Conservation (phyloP, 2,797 vertebrate genomes). For the Erithacus rubecula region DNA sequence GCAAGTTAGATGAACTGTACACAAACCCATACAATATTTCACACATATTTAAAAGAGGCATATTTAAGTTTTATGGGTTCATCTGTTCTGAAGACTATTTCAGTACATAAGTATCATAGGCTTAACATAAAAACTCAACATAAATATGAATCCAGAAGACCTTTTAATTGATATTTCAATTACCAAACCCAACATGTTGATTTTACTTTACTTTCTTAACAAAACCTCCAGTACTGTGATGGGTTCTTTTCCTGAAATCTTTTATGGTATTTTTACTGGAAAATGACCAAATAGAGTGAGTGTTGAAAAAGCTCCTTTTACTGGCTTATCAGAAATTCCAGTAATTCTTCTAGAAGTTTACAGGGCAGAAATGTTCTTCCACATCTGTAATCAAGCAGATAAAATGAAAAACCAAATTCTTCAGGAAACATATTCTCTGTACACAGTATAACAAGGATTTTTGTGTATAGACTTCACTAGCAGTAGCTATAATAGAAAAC, state of each 20-base stretch:
- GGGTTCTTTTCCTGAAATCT: background rate
- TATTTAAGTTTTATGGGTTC: constrained; percentile 10
- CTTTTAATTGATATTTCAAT: background rate
- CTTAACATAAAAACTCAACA: constrained; percentile 3
- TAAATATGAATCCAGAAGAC: background rate
- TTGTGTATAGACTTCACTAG: background rate
- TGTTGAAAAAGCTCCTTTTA: background rate
- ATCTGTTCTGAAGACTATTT: constrained; percentile 18
- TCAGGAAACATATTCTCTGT: background rate
- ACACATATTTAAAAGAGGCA: background rate
- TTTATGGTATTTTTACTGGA: constrained; percentile 31
- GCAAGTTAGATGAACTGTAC: background rate
- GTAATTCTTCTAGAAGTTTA: constrained; percentile 47
- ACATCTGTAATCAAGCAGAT: constrained; percentile 1
- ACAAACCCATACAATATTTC: constrained; percentile 6
- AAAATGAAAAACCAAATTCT: background rate
- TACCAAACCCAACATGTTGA: background rate
- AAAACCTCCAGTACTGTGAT: background rate
- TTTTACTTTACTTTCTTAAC: constrained; percentile 28
- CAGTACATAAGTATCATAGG: background rate
- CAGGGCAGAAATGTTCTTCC: background rate
- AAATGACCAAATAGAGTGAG: background rate
- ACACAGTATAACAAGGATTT: background rate
- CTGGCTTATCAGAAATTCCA: constrained; percentile 44
- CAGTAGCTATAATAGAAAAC: background rate